Base-by-base conservation (phyloP, 2,113 vertebrate species). In the Tringa solitaria region DNA sequence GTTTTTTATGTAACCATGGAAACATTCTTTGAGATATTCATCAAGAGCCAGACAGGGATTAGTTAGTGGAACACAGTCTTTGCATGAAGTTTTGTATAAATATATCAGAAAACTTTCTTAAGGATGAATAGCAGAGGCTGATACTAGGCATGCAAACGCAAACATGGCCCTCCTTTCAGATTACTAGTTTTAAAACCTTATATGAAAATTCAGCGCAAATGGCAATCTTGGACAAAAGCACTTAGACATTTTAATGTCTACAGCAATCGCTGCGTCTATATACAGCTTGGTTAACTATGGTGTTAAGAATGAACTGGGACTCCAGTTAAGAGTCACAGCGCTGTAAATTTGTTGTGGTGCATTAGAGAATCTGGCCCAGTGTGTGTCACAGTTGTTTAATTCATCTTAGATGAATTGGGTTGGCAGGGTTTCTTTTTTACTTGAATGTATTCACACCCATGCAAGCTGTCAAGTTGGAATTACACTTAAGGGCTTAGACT, bases 381-480 rank as follows among this genome's bases (percentile, higher is more conserved):
- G 30, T 37, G 61, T 41, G 67, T 64, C 90, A 95, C 91, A 92
- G 89, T 95, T 96, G 96, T 84, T 95, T 91, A 94, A 96, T 95
- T 91, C 84, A 91, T 93, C 89, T 61, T 30, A 87, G n/a, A n/a
- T n/a, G n/a, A n/a, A n/a, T n/a, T n/a, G n/a, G 48, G 41, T 59
- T 96, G 95, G 91, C 92, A 73, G 57, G 50, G 41, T 61, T 90
- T 81, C 48, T 82, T 89, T 78, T 94, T 68, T 28, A 56, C 86
- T 92, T 74, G 59, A 39, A 74, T 78, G 37, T 82, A 84, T 94
- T 88, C 95, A 93, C 90, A 93, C 89, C 89, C 91, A 84, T 95
- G 90, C 95, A 97, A 95, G 94, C 94, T 96, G 94, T 96, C 91
- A 93, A 79, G 67, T n/a, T 91, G 89, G 35, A 95, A 79, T 89